A percentile compares a stretch with the other conserved stretches of the same genome.
Conservation (phyloP, 2,797 vertebrate genomes). For the Parotocinclus haroldoi region DNA sequence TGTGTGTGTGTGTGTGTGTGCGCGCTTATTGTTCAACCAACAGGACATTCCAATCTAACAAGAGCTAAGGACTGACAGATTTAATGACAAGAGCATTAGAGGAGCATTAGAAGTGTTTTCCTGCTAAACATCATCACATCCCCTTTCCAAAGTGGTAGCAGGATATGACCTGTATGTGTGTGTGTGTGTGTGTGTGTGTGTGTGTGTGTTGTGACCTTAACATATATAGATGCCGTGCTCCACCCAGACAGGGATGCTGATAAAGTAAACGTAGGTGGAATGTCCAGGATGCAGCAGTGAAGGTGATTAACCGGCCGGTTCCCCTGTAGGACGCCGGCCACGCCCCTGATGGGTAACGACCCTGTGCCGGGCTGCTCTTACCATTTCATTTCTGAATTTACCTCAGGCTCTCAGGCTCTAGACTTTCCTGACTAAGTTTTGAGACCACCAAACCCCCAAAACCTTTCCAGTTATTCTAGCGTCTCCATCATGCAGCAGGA, state of each 20-base stretch:
- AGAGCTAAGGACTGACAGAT: constrained; percentile 19
- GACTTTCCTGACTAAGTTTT: too few relatives aligned
- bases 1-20: constrained; percentile 13
- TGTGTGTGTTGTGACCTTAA: constrained; percentile 12
- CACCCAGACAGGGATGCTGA: constrained; percentile 5
- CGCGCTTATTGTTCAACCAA: constrained; percentile 9
- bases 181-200: constrained; percentile 15
- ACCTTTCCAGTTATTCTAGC: too few relatives aligned
- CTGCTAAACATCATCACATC: background rate
- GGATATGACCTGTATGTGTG: constrained; percentile 19
- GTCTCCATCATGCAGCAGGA: too few relatives aligned
- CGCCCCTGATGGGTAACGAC: background rate
- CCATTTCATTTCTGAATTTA: too few relatives aligned
- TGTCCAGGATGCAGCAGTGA: constrained; percentile 36
- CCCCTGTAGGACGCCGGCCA: background rate
- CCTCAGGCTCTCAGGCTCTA: too few relatives aligned
- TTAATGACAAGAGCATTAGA: constrained; percentile 4
- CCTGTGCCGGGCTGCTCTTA: too few relatives aligned
- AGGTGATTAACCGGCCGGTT: constrained; percentile 11
- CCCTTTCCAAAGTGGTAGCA: constrained; percentile 19
- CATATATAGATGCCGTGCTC: background rate
- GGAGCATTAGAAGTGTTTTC: background rate
- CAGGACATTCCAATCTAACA: constrained; percentile 32
- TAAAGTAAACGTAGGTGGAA: background rate
- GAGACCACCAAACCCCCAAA: too few relatives aligned